A percentile compares a stretch with the other conserved stretches of the same genome.
Evolutionary conservation across 2,113 vertebrate genomes (phyloP).

Genomic region (Amphiprion ocellaris): DNA sequence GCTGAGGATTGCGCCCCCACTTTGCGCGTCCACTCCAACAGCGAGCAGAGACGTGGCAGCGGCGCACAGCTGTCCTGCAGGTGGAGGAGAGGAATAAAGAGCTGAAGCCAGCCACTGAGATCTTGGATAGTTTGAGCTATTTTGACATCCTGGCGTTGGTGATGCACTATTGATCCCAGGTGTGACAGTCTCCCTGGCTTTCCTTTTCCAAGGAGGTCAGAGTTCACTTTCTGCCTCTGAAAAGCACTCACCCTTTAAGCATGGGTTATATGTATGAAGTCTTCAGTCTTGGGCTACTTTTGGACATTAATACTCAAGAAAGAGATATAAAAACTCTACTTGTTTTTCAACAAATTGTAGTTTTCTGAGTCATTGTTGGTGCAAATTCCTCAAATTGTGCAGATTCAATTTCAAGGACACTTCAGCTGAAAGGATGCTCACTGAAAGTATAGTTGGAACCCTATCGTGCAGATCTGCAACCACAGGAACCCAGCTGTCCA

Average conservation of each 20-base stretch:
- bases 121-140: neutral
- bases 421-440: slow-evolving; percentile 1
- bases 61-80: slow-evolving; percentile 76
- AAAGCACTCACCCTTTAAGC: neutral
- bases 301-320: neutral
- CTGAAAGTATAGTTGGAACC: slow-evolving; percentile 4
- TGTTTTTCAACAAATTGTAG: neutral
- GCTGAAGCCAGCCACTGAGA: slow-evolving; percentile 12
- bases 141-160: neutral
- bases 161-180: neutral
- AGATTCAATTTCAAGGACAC: slow-evolving; percentile 21
- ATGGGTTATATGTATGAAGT: neutral
- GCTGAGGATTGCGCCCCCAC: slow-evolving; percentile 65
- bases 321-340: neutral
- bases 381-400: neutral
- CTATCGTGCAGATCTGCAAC: slow-evolving; percentile 9
- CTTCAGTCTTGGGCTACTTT: neutral
- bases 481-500: slow-evolving; percentile 8
- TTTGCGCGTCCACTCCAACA: slow-evolving; percentile 59
- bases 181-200: neutral
- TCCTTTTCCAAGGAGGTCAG: slow-evolving; percentile 7
- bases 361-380: neutral
- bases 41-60: slow-evolving; percentile 76
- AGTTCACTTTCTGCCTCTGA: slow-evolving; percentile 20
- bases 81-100: slow-evolving; percentile 52